Conservation (phyloP, 1,140 invertebrate genomes). For the Calosoma granatense region DNA sequence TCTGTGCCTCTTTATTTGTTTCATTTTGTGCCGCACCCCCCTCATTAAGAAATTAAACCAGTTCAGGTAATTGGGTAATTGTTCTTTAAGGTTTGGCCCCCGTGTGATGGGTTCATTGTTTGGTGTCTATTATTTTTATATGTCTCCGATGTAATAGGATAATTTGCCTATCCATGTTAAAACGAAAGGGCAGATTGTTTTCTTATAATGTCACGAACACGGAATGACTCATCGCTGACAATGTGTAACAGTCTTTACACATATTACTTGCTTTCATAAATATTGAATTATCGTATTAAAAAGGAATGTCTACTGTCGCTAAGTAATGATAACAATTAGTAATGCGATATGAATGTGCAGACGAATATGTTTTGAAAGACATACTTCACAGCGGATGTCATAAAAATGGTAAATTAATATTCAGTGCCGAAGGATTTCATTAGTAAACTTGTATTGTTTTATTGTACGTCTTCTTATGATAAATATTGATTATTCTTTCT, state of each 20-base stretch:
- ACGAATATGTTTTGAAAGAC: no score
- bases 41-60: not conserved
- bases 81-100: not conserved
- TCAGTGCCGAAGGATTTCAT: no score
- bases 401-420: no score
- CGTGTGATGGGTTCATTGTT: not conserved
- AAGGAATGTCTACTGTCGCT: no score
- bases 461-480: no score
- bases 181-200: no score
- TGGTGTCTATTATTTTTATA: not conserved
- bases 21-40: not conserved
- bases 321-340: no score
- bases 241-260: not conserved
- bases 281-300: no score
- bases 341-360: no score
- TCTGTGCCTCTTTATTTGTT: not conserved
- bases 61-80: not conserved
- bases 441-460: no score
- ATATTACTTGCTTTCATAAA: not conserved
- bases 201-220: not conserved
- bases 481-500: no score
- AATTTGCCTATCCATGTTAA: not conserved
- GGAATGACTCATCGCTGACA: not conserved
- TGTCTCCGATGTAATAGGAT: not conserved
- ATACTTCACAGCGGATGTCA: no score